Evolutionary conservation across 2,797 vertebrate species (phyloP).

Genomic region (Sebastes matsubarae): DNA sequence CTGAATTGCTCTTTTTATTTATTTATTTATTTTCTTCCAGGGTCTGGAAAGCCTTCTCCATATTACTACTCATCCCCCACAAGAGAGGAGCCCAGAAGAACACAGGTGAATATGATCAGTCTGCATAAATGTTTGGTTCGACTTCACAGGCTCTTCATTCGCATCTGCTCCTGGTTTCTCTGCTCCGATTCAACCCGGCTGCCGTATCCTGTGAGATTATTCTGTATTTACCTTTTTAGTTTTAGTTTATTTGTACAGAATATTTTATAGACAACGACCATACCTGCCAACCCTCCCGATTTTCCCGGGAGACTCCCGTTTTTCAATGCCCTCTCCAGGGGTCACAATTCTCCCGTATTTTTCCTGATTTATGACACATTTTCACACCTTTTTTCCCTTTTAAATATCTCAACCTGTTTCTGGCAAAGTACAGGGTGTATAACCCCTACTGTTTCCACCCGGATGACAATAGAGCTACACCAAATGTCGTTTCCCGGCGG

Average conservation of each 20-base stretch:
- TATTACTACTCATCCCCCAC: slow-evolving; percentile 96
- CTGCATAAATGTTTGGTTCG: background rate
- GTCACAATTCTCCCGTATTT: no score
- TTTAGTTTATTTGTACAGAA: background rate
- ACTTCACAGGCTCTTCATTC: background rate
- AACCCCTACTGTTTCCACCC: no score
- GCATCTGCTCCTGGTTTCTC: background rate
- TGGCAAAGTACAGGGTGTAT: no score
- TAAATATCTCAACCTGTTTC: no score
- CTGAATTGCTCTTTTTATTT: slow-evolving; percentile 8
- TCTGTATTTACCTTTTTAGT: background rate
- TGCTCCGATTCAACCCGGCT: slow-evolving; percentile 7
- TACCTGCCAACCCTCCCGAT: no score
- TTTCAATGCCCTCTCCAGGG: no score
- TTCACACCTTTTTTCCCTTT: no score
- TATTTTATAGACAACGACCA: background rate
- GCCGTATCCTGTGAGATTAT: background rate
- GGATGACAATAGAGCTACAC: no score
- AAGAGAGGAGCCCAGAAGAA: slow-evolving; percentile 92
- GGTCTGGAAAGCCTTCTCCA: slow-evolving; percentile 93
- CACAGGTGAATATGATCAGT: slow-evolving; percentile 86
- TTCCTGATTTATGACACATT: no score
- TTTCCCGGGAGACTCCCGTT: no score
- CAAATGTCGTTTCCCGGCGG: no score
- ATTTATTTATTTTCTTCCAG: slow-evolving; percentile 70